phyloP scores from a whole-genome alignment of 2,797 vertebrate species.

The Knipowitschia caucasica region DNA sequence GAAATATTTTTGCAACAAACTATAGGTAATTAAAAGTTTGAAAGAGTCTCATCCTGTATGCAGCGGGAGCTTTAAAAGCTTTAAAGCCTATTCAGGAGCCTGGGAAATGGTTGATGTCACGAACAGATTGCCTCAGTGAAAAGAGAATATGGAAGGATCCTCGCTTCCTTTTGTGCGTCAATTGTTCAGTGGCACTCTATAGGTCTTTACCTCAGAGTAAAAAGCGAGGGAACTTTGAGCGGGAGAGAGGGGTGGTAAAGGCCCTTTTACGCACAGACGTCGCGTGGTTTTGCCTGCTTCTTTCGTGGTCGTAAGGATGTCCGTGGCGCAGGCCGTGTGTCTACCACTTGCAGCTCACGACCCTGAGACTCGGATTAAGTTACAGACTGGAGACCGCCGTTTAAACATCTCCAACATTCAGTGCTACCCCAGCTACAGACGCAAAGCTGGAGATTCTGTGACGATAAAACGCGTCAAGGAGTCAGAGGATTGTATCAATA shows the following conservation, averaged over 20 bases:
- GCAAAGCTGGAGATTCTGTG: background rate
- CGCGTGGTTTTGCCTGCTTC: background rate
- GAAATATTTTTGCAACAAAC: conserved; percentile 79
- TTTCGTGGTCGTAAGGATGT: conserved; percentile 49
- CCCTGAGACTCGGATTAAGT: conserved; percentile 59
- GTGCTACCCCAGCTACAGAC: conserved; percentile 37
- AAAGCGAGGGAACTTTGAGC: conserved; percentile 59
- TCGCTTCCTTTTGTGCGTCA: conserved; percentile 80
- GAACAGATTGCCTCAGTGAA: conserved; percentile 79
- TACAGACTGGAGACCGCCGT: conserved; percentile 61
- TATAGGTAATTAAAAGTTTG: conserved; percentile 88
- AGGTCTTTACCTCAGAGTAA: conserved; percentile 66
- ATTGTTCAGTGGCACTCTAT: conserved; percentile 74
- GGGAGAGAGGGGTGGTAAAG: conserved; percentile 18
- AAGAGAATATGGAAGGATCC: conserved; percentile 83
- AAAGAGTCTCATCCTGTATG: conserved; percentile 89
- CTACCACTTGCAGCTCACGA: conserved; percentile 63
- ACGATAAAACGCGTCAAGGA: conserved; percentile 1
- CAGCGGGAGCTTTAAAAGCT: conserved; percentile 84
- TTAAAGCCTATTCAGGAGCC: conserved; percentile 81
- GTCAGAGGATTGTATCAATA: background rate
- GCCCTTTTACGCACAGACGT: background rate
- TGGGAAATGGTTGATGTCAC: conserved; percentile 89
- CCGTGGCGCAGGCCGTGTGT: conserved; percentile 69
- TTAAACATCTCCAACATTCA: conserved; percentile 57